A percentile compares a stretch with the other conserved stretches of the same genome.
Evolutionary conservation across 2,113 vertebrate genomes (phyloP).

Genomic region (Pachyramphus minor): DNA sequence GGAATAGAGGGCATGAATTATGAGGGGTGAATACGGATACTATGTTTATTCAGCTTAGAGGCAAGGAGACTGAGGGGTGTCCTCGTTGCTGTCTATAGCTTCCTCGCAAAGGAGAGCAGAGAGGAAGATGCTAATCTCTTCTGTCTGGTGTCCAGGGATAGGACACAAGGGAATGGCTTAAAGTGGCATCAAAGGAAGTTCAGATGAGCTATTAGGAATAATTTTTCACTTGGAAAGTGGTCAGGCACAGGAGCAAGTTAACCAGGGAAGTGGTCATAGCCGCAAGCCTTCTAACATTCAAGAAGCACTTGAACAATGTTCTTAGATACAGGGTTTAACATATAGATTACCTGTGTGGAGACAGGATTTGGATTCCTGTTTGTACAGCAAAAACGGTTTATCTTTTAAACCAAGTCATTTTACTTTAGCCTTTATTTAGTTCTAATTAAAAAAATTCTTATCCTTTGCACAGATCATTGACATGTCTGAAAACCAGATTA

Average conservation of each 20-base stretch:
- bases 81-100: background rate
- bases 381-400: background rate
- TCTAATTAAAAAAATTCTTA: background rate
- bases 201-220: background rate
- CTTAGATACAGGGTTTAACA: background rate
- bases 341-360: background rate
- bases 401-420: background rate
- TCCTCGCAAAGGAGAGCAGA: background rate
- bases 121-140: background rate
- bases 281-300: background rate
- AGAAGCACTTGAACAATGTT: background rate
- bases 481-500: background rate
- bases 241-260: background rate
- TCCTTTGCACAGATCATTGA: background rate
- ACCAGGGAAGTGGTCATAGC: background rate
- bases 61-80: fast-evolving
- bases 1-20: background rate
- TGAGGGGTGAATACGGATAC: background rate
- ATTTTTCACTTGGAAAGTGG: background rate
- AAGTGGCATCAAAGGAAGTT: background rate
- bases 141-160: fast-evolving
- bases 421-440: background rate
- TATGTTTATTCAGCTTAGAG: background rate
- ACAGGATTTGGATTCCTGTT: background rate
- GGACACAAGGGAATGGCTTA: background rate